These are phyloP conservation scores for Centropus unirufus DNA, from an alignment of 2,113 vertebrate species.

Conservation along the genomic window DNA sequence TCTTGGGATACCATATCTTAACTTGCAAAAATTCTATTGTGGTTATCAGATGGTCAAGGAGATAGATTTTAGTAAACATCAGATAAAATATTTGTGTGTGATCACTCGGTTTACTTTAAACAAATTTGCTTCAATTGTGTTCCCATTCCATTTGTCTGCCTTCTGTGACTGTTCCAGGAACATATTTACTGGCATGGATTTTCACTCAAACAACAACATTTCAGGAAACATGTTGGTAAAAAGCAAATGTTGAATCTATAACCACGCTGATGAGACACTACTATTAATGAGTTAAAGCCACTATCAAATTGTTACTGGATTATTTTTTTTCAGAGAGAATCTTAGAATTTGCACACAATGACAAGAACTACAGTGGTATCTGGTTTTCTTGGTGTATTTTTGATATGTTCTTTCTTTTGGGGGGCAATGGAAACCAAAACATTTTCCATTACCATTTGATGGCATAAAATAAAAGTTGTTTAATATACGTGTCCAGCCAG, in stretches of 20 bases:
- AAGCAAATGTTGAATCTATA: background rate
- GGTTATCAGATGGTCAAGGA: background rate
- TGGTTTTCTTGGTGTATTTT: background rate
- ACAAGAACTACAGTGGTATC: background rate
- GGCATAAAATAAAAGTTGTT: background rate
- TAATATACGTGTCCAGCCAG: background rate
- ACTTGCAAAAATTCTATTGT: background rate
- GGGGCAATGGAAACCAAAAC: background rate
- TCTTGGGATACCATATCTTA: background rate
- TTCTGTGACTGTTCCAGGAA: conserved; percentile 50
- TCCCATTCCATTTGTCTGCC: conserved; percentile 48
- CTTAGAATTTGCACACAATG: background rate
- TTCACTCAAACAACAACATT: conserved; percentile 32
- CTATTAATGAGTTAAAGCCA: background rate
- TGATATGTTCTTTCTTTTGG: background rate
- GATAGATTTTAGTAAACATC: background rate
- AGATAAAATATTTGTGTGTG: conserved; percentile 21
- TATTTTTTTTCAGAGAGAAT: background rate
- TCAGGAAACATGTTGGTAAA: background rate
- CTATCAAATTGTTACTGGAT: background rate
- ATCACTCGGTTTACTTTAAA: conserved; percentile 43
- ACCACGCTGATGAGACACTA: background rate
- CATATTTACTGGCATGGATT: conserved; percentile 39
- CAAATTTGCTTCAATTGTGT: conserved; percentile 53
- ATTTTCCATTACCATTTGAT: background rate